phyloP scores from a whole-genome alignment of 2,113 vertebrate genomes.

The Ia io region DNA sequence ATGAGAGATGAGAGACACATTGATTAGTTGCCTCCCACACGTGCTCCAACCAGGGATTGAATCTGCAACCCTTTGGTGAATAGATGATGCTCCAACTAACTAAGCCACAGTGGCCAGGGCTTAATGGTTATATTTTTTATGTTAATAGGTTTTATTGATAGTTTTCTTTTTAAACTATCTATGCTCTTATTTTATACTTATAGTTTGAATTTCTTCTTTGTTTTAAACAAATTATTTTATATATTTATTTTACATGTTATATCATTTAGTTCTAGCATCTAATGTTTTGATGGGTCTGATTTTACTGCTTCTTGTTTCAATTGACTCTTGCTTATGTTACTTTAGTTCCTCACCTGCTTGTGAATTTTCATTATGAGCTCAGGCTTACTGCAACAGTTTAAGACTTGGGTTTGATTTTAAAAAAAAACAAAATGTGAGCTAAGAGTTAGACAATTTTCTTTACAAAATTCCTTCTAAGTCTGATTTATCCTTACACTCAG shows the following conservation, averaged over 20 bases:
- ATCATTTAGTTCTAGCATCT: background rate
- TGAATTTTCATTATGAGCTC: constrained; percentile 23
- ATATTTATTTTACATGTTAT: background rate
- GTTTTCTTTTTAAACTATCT: background rate
- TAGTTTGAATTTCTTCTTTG: background rate
- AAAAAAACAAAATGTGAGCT: background rate
- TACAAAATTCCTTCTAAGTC: background rate
- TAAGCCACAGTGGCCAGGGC: no score
- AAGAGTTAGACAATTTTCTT: background rate
- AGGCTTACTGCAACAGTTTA: background rate
- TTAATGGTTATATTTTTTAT: background rate
- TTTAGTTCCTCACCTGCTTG: background rate
- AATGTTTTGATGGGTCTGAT: background rate
- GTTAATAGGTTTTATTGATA: background rate
- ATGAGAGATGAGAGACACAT: no score
- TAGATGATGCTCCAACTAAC: no score
- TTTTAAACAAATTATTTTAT: background rate
- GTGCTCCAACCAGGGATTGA: no score
- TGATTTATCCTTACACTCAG: background rate
- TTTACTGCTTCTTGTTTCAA: background rate
- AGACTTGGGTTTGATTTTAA: background rate
- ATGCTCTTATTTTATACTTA: background rate
- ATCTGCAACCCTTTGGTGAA: no score
- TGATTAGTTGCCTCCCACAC: no score
- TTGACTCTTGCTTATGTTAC: background rate